Percentiles rank a stretch among this genome's conserved stretches.
Conservation (phyloP, 2,797 vertebrate species). For the Enteromius anoplus region DNA sequence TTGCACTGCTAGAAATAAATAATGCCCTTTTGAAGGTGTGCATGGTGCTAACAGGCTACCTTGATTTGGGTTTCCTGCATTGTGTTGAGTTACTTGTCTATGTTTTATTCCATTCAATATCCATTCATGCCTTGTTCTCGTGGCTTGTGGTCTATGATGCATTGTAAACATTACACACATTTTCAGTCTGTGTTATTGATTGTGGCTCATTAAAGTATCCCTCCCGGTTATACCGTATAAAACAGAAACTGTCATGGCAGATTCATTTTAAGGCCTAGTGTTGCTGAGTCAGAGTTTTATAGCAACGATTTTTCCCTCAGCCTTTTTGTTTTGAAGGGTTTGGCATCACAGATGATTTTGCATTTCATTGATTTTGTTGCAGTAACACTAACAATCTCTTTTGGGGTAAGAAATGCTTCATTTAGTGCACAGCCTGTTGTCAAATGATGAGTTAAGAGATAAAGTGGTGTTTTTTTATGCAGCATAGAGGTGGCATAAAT, state of each 20-base stretch:
- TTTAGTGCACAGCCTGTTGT: background rate
- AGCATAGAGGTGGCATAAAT: background rate
- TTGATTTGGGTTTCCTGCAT: slow-evolving; percentile 6
- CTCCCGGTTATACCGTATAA: background rate
- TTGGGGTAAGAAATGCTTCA: background rate
- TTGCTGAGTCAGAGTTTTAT: slow-evolving; percentile 31
- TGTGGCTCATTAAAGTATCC: slow-evolving; percentile 26
- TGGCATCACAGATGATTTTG: background rate
- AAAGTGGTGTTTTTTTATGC: background rate
- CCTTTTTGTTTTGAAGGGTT: background rate
- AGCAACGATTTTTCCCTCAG: background rate
- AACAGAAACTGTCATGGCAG: slow-evolving; percentile 9
- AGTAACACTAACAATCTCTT: background rate
- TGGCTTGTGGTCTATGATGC: slow-evolving; percentile 5
- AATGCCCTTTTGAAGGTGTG: background rate
- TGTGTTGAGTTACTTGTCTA: background rate
- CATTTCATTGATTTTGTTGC: background rate
- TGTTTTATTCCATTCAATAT: slow-evolving; percentile 15
- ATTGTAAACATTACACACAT: slow-evolving; percentile 27
- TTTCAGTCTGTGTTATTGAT: slow-evolving; percentile 29
- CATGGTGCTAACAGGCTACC: slow-evolving; percentile 1
- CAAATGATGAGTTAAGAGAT: background rate
- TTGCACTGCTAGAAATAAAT: slow-evolving; percentile 4
- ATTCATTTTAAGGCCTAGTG: slow-evolving; percentile 2
- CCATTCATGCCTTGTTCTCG: background rate